Evolutionary conservation across 2,113 vertebrate genomes (phyloP).

Genomic region (Pogonocichla stellata): DNA sequence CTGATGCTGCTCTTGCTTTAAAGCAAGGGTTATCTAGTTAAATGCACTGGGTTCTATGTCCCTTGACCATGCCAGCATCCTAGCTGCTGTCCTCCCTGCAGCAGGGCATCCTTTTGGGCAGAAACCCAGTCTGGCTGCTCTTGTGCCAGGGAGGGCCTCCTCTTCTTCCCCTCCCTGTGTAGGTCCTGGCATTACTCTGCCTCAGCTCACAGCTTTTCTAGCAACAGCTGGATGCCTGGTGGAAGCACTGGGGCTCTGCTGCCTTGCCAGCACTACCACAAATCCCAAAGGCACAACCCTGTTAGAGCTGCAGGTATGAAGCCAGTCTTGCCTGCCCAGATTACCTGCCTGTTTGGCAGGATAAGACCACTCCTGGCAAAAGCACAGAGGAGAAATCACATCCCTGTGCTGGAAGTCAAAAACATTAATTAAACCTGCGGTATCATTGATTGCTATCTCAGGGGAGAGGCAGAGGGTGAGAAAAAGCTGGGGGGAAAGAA

Average conservation of each 20-base stretch:
- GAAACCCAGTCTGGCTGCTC: not conserved
- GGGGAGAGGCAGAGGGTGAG: constrained; percentile 43
- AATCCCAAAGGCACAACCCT: not conserved
- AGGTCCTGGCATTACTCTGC: not conserved
- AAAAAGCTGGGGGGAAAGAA: constrained; percentile 22
- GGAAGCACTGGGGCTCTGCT: not conserved
- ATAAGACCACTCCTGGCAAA: constrained; percentile 22
- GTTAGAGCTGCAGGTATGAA: constrained; percentile 5
- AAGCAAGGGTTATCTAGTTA: not conserved
- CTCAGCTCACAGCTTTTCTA: not conserved
- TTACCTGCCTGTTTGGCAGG: not conserved
- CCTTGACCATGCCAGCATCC: not conserved
- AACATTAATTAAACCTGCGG: constrained; percentile 52
- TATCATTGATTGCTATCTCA: constrained; percentile 47
- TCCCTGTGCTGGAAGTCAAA: constrained; percentile 38
- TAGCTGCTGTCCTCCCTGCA: not conserved
- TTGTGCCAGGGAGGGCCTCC: not conserved
- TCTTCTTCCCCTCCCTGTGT: not conserved
- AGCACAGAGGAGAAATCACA: constrained; percentile 33
- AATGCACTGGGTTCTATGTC: not conserved
- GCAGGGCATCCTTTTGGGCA: not conserved
- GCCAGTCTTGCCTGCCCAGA: not conserved
- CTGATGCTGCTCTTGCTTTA: not conserved
- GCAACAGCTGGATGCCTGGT: not conserved
- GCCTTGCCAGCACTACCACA: not conserved